These are phyloP conservation scores for Hypomecis atomaria DNA, from an alignment of 2,888 invertebrate species.

Conservation along the genomic window DNA sequence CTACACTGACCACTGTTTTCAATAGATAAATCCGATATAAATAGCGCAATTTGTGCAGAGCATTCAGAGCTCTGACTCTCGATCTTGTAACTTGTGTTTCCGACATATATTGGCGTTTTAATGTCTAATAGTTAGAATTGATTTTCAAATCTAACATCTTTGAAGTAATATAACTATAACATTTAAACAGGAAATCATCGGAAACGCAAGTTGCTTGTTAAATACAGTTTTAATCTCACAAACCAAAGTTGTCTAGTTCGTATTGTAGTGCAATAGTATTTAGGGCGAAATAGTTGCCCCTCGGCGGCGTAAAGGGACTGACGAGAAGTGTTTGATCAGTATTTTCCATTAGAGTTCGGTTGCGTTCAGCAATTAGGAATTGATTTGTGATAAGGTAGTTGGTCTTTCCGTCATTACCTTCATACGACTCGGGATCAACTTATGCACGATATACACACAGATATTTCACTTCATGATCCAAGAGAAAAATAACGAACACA, in stretches of 20 bases:
- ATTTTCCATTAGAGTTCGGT: conserved; percentile 61
- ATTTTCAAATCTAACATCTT: no score
- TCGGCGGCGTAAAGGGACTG: conserved; percentile 54
- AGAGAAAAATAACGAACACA: no score
- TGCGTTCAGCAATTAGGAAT: conserved; percentile 63
- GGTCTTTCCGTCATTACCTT: conserved; percentile 68
- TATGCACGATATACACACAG: background rate
- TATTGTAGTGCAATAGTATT: background rate
- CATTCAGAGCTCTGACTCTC: no score
- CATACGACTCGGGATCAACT: conserved; percentile 38
- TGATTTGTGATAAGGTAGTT: conserved; percentile 57
- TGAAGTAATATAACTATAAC: background rate
- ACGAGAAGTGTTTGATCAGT: conserved; percentile 50
- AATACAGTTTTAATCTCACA: background rate
- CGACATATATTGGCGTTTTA: no score
- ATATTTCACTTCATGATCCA: no score
- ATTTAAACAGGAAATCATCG: background rate
- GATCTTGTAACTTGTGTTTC: no score
- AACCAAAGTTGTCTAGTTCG: conserved; percentile 18
- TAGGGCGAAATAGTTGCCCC: conserved; percentile 7
- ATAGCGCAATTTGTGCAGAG: no score
- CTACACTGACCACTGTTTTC: no score
- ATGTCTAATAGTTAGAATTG: no score
- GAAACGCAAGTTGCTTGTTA: background rate
- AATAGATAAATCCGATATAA: no score